Evolutionary conservation across 2,888 invertebrate genomes (phyloP).

Genomic region (Tribolium freemani): DNA sequence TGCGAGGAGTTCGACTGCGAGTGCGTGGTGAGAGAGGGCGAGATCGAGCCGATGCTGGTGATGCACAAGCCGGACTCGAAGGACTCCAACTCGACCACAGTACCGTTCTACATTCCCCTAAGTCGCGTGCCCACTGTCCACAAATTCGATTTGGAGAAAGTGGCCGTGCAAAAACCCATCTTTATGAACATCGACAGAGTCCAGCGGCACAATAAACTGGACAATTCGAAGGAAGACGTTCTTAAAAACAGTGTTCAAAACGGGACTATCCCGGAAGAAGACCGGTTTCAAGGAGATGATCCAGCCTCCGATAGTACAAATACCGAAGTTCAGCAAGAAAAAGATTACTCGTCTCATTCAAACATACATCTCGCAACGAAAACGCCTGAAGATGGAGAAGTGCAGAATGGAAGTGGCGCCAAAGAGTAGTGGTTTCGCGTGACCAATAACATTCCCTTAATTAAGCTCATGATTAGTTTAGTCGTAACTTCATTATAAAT

Average conservation of each 20-base stretch:
- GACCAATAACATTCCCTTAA: conserved; percentile 24
- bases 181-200: neutral
- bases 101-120: conserved; percentile 44
- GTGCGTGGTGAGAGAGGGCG: conserved; percentile 67
- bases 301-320: conserved; percentile 1
- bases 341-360: conserved; percentile 12
- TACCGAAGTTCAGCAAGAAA: neutral
- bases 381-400: neutral
- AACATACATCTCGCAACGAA: conserved; percentile 10
- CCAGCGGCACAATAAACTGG: conserved; percentile 3
- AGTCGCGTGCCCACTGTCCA: conserved; percentile 33
- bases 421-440: conserved; percentile 12
- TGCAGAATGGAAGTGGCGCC: conserved; percentile 4
- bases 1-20: conserved; percentile 87
- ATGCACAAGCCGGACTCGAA: conserved; percentile 51
- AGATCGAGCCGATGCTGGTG: conserved; percentile 59
- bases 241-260: conserved; percentile 23
- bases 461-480: conserved; percentile 4
- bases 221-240: conserved; percentile 24
- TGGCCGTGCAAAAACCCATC: conserved; percentile 2
- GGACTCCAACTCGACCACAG: conserved; percentile 10
- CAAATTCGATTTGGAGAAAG: conserved; percentile 32
- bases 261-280: conserved; percentile 37
- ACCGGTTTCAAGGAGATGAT: conserved; percentile 14
- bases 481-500: neutral